A percentile compares a stretch with the other conserved stretches of the same genome.
phyloP scores from a whole-genome alignment of 64 coral and sea anemone species.

The Anthopleura sola region DNA sequence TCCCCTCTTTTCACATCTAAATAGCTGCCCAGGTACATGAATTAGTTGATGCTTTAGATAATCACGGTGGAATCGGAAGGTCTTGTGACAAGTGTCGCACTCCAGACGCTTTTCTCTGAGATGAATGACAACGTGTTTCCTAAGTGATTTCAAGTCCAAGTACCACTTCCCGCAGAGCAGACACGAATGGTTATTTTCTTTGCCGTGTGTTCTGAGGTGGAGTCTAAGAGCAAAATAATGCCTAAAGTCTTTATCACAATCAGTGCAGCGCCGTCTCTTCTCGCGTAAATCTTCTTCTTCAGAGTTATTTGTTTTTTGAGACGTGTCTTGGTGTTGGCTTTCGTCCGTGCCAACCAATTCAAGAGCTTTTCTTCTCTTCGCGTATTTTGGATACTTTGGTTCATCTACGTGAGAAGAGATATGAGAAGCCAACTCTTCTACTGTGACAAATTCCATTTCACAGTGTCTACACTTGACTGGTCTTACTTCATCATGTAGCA shows the following conservation, averaged over 20 bases:
- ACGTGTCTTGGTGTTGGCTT: not conserved
- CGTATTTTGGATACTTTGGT: not conserved
- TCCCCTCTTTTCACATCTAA: not conserved
- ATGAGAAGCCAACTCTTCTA: not conserved
- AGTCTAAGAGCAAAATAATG: constrained; percentile 6
- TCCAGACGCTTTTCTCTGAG: not conserved
- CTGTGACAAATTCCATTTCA: not conserved
- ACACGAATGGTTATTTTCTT: not conserved
- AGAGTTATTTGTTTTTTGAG: not conserved
- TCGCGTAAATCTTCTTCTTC: not conserved
- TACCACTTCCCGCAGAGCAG: not conserved
- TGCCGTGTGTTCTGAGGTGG: not conserved
- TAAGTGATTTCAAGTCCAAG: not conserved
- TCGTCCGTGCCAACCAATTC: not conserved
- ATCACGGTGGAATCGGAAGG: not conserved
- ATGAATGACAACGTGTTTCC: not conserved
- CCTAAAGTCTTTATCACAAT: not conserved
- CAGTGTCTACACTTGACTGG: not conserved
- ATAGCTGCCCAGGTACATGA: not conserved
- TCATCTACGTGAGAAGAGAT: not conserved
- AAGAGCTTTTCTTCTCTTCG: not conserved
- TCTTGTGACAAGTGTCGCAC: not conserved
- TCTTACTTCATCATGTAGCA: not conserved
- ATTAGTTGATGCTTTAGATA: not conserved
- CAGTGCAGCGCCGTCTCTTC: not conserved